phyloP scores from a whole-genome alignment of 1,140 invertebrate genomes.

The Neodiprion pinetum region DNA sequence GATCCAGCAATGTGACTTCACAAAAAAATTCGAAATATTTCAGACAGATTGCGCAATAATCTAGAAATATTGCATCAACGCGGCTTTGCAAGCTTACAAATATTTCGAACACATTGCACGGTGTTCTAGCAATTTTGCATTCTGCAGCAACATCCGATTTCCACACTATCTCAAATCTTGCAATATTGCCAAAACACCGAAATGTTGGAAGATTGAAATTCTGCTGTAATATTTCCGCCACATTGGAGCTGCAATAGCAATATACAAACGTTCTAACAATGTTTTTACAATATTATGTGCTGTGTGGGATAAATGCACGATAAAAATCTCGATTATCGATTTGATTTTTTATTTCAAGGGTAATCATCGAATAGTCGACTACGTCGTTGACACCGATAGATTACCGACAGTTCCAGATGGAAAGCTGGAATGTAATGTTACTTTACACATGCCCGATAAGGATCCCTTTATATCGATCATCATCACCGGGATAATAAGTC shows the following conservation, averaged over 20 bases:
- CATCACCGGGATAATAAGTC: background rate
- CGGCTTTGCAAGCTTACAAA: no score
- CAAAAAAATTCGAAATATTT: no score
- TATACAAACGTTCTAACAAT: background rate
- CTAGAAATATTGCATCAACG: no score
- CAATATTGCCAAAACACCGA: no score
- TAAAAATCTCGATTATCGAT: background rate
- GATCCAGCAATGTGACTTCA: no score
- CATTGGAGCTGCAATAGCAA: background rate
- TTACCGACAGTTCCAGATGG: background rate
- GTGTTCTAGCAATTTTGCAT: no score
- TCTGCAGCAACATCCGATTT: no score
- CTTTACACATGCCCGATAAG: background rate
- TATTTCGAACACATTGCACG: no score
- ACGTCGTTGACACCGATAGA: background rate
- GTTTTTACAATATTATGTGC: background rate
- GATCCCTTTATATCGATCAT: background rate
- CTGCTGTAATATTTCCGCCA: no score
- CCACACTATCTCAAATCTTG: no score
- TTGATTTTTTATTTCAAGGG: background rate
- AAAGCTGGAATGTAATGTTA: background rate
- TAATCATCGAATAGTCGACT: background rate
- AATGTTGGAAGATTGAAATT: no score
- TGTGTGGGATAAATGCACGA: background rate
- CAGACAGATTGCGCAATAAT: no score